Evolutionary conservation across 2,888 invertebrate genomes (phyloP), one percentile per base, ranked within the genome.

Genomic region (Dermolepida albohirtum): DNA sequence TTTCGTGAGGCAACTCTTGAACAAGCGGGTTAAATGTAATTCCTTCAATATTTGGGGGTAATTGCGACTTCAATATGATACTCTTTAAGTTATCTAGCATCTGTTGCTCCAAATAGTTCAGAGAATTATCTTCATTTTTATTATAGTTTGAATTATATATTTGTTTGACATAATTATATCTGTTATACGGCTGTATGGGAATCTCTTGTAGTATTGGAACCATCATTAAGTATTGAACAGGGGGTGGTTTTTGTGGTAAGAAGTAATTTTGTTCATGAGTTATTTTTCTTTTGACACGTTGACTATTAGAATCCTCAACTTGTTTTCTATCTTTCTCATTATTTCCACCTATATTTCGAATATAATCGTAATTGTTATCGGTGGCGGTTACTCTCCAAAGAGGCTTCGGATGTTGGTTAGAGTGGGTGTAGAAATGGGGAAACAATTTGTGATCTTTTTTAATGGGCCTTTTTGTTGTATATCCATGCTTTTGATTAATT

Each of bases 401-500:
- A 0, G 68, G 68, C 54, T 55, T 59, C 16, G 65, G 68, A 22
- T 64, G 55, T 17, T 68, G 55, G 10, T 65, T 17, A 2, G 68
- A 65, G 14, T 65, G 50, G 11, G 55, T 16, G 16, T 68, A 68
- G 44, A 65, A 68, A 47, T 68, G 68, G 8, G 68, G 65, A 29
- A 62, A 51, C n/a, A 59, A 43, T 10, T 44, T 57, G 11, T 52
- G 27, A 5, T 55, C 59, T 16, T 59, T 55, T 22, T 40, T 59
- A 14, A 59, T 29, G n/a, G 63, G 40, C 8, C 41, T 66, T 16
- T 29, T 59, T 1, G 62, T 65, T 7, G 65, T 63, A 44, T 70
- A 84, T 79, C 81, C 85, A 81, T 76, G 84, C 77, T 83, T 83
- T 51, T 84, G 82, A 74, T 89, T 89, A 4, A 88, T 83, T 67